These are phyloP conservation scores for Hormaphis cornu DNA, from an alignment of 1,140 invertebrate species.

Conservation along the genomic window DNA sequence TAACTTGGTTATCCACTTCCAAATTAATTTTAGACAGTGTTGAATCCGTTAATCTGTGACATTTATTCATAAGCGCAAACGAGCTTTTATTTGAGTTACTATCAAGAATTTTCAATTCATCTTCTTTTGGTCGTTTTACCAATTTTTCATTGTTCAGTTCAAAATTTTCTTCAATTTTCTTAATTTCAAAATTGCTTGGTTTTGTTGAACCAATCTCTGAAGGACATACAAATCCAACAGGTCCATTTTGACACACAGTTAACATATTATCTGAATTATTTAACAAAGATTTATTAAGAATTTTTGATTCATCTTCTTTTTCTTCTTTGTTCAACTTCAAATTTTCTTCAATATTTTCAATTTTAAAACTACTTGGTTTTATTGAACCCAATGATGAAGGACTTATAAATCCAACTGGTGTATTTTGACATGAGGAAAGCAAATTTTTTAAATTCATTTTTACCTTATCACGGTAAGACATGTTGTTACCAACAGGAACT, in stretches of 20 bases:
- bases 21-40: not conserved
- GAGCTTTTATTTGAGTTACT: no score
- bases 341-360: not conserved
- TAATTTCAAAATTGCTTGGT: not conserved
- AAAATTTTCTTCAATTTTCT: not conserved
- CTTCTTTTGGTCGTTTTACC: no score
- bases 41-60: no score
- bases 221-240: not conserved
- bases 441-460: conserved; percentile 28
- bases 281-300: no score
- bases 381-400: not conserved
- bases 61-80: no score
- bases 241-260: not conserved
- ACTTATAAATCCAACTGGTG: conserved; percentile 3
- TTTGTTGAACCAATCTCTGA: not conserved
- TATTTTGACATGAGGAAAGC: not conserved
- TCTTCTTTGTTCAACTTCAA: not conserved
- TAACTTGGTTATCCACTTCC: not conserved
- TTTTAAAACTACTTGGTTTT: not conserved
- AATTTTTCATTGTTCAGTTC: no score
- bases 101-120: no score
- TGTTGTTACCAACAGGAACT: not conserved
- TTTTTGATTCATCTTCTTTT: not conserved
- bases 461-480: conserved; percentile 16
- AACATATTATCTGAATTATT: not conserved